Evolutionary conservation across 2,113 vertebrate species (phyloP).

Genomic region (Rattus rattus): DNA sequence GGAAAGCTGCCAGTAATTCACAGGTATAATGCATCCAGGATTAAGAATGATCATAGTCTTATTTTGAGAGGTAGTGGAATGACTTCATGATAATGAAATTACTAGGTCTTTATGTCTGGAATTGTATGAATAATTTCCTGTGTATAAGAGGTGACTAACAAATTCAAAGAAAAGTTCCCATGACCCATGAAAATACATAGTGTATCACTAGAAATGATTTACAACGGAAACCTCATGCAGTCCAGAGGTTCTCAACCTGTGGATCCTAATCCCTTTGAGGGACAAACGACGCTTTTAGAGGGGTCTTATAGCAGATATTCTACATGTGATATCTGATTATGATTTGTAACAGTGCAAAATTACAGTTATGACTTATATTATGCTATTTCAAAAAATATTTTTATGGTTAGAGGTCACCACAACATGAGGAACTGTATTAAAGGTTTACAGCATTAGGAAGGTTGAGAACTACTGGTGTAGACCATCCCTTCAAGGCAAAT

Average conservation of each 20-base stretch:
- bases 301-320: not conserved
- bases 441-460: not conserved
- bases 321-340: not conserved
- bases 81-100: not conserved
- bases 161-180: not conserved
- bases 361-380: not conserved
- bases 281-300: not conserved
- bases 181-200: not conserved
- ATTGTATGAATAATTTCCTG: not conserved
- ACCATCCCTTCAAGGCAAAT: not conserved
- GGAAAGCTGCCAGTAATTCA: not conserved
- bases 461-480: not conserved
- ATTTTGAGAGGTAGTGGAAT: not conserved
- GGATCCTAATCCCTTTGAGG: not conserved
- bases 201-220: not conserved
- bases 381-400: not conserved
- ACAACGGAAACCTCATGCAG: not conserved
- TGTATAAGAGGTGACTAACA: not conserved
- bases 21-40: accelerated
- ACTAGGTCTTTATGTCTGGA: not conserved
- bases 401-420: not conserved
- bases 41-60: accelerated
- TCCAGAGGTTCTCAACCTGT: not conserved
- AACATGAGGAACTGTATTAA: not conserved
- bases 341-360: not conserved